phyloP scores from a whole-genome alignment of 2,797 vertebrate species.

The Apodemus agrarius region DNA sequence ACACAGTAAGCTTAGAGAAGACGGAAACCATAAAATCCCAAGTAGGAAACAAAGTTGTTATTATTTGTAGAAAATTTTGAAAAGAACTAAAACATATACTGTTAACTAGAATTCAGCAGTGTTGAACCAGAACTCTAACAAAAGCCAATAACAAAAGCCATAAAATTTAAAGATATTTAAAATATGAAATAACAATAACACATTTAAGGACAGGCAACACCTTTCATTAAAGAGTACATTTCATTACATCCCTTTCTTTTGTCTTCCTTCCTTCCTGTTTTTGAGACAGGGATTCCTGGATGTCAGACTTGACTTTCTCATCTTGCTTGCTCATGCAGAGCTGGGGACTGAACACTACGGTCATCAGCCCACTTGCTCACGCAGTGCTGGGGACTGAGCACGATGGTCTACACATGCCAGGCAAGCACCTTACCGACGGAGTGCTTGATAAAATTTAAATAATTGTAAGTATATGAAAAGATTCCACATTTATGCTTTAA shows the following conservation, averaged over 20 bases:
- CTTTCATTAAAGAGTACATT: not conserved
- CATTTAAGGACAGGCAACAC: constrained; percentile 36
- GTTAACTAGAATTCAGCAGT: not conserved
- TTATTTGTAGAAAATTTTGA: constrained; percentile 30
- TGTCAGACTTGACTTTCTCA: not conserved
- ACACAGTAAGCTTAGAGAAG: not conserved
- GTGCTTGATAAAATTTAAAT: constrained; percentile 16
- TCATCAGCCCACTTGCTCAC: not conserved
- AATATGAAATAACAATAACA: constrained; percentile 35
- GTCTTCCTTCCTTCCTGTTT: not conserved
- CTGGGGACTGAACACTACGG: not conserved
- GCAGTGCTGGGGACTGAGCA: not conserved
- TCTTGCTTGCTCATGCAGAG: not conserved
- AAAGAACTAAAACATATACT: constrained; percentile 31
- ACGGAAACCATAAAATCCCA: not conserved
- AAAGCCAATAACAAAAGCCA: constrained; percentile 27
- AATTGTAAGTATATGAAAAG: constrained; percentile 16
- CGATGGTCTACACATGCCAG: not conserved
- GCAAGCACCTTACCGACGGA: not conserved
- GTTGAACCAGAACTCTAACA: not conserved
- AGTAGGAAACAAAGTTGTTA: not conserved
- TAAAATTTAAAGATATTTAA: constrained; percentile 49
- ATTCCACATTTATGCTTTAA: not conserved
- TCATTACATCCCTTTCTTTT: too few relatives aligned
- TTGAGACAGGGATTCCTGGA: not conserved